Evolutionary conservation across 1,140 invertebrate species (phyloP).

Genomic region (Elymnias hypermnestra): DNA sequence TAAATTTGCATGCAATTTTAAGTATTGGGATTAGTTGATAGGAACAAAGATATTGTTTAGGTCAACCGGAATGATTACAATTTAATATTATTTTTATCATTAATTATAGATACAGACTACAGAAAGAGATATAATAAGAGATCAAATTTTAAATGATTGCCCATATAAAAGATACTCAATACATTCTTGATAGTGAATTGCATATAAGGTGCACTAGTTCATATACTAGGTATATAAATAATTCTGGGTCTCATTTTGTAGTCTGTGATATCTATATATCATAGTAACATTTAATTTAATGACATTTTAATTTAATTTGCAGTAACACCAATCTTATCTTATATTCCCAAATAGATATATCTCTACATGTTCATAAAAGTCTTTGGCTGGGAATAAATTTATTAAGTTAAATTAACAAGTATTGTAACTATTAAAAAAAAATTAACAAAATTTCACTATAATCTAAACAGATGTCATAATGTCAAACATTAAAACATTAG

Average conservation of each 20-base stretch:
- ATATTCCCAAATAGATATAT: conserved; percentile 23
- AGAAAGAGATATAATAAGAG: background rate
- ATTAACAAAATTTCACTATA: too few relatives aligned
- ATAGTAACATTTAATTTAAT: conserved; percentile 47
- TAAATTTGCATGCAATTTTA: conserved; percentile 26
- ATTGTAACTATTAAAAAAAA: background rate
- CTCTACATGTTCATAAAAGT: conserved; percentile 18
- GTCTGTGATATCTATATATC: conserved; percentile 21
- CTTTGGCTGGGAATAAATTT: conserved; percentile 22
- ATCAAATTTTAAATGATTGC: too few relatives aligned
- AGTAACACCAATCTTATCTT: conserved; percentile 19
- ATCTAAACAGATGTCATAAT: background rate
- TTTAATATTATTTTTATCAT: conserved; percentile 29
- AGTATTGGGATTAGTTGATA: conserved; percentile 14
- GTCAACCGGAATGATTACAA: conserved; percentile 23
- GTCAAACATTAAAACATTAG: conserved; percentile 1
- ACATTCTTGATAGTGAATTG: too few relatives aligned
- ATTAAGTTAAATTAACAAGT: conserved; percentile 3
- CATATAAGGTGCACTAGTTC: too few relatives aligned
- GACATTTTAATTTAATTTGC: conserved; percentile 36
- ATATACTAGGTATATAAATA: too few relatives aligned
- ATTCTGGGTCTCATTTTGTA: conserved; percentile 4
- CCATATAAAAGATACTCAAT: too few relatives aligned
- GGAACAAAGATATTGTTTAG: conserved; percentile 14
- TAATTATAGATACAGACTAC: conserved; percentile 6